Base-by-base conservation (phyloP, 1,140 invertebrate species). In the Sinonovacula constricta region DNA sequence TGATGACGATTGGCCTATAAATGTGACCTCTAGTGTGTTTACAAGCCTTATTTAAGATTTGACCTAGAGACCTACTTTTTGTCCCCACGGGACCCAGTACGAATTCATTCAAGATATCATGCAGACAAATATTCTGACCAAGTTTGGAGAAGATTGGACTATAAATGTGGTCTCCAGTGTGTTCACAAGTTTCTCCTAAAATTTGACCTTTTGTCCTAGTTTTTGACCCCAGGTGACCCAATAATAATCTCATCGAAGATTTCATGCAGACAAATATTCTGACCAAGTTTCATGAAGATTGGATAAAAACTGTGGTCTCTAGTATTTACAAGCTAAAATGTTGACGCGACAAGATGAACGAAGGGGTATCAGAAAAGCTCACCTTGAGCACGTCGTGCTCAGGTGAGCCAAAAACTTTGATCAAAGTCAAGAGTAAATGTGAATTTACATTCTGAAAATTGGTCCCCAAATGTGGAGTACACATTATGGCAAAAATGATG, bases 261-360 rank as follows among this genome's bases (percentile, higher is more conserved):
- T 70, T 59, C 28, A 5, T 22, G 22, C 18, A 59, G 3, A 59
- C 28, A 24, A 59, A 59, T 26, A 59, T 0, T 24, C 28, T 22
- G 22, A 24, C 28, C 56, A 59, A 59, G 12, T 59, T 59, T 22
- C 7, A 59, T 59, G 2, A 28, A 59, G 28, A 59, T 59, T 28
- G 28, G 56, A 15, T 59, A 15, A 59, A 7, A 59, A 59, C n/a
- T 59, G 28, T 59, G 56, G 56, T 15, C 56, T 59, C 56, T 28
- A 59, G 56, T 59, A 26, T 22, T 59, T 22, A 59, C 56, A 59
- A 59, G 56, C 56, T 18, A 45, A 59, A 59, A 0, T 59, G 56
- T 59, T 59, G 56, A 59, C n/a, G n/a, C 39, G 7, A 45, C 7
- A 45, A 45, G 39, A 45, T 18, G 18, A 18, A 45, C 39, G 7